Base-by-base conservation (phyloP, 2,888 invertebrate species). In the Nomada flava region DNA sequence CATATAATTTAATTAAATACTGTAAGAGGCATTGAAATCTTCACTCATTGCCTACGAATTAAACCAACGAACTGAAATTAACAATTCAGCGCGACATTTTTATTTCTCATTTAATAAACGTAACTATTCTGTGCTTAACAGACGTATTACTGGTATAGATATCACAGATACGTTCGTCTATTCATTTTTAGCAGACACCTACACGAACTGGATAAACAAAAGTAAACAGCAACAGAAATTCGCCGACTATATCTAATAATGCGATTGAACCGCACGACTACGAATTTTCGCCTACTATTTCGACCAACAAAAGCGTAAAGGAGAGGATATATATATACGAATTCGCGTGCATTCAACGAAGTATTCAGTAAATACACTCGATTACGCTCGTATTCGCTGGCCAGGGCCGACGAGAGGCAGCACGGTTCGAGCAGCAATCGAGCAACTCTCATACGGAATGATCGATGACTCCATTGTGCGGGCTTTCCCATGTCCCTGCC, bases 391-490 rank as follows among this genome's bases (percentile, higher is more conserved):
- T 87, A 84, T 91, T 88, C 85, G 86, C 80, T 84, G 78, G 64
- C 83, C 60, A 79, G 72, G 64, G 23, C 59, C 68, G 76, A 75
- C 79, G 68, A 74, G 83, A 79, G 76, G 82, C 84, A 79, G 83
- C 83, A 86, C 89, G 89, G 91, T 90, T 90, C 89, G 88, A 90
- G 79, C 89, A 89, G 92, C 92, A 91, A 92, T 92, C 92, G 91
- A 91, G 90, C 88, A 85, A 90, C 91, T 92, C 91, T 91, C 91
- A 89, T 90, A 89, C 90, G 88, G 92, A 92, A 93, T 93, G 93
- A 93, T 93, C 91, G 93, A 93, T 93, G 92, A 93, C 92, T 93
- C 92, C 90, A 93, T 93, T 93, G 93, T 93, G 90, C 89, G 88
- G 85, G 89, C 85, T 88, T 89, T 89, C 90, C 88, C 90, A 88